phyloP scores from a whole-genome alignment of 2,888 invertebrate species.

The Tipula helvola region DNA sequence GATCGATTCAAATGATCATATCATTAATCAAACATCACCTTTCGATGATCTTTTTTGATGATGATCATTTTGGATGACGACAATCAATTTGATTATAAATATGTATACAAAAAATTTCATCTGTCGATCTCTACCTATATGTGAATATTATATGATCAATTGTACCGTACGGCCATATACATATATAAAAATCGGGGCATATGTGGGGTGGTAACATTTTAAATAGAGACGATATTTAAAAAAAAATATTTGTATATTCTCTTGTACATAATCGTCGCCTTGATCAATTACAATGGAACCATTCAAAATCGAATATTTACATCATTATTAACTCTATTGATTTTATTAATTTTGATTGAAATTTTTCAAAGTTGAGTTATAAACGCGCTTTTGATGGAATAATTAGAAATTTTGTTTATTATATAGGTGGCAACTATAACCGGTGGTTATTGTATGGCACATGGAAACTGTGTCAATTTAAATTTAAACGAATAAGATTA shows the following conservation, averaged over 20 bases:
- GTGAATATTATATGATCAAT: neutral
- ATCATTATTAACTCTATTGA: neutral
- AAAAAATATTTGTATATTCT: neutral
- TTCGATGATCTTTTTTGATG: neutral
- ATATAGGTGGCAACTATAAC: neutral
- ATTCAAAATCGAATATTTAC: neutral
- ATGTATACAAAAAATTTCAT: neutral
- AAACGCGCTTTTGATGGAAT: neutral
- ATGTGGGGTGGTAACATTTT: neutral
- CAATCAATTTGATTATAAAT: neutral
- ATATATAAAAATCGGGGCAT: neutral
- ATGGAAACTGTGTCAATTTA: neutral
- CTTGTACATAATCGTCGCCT: neutral
- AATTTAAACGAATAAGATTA: neutral
- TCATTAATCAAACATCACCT: neutral
- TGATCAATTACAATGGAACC: neutral
- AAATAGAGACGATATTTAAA: neutral
- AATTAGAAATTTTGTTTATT: neutral
- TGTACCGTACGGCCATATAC: neutral
- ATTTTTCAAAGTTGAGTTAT: neutral
- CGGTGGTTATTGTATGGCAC: neutral
- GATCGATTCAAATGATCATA: neutral
- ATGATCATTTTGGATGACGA: neutral
- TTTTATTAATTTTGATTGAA: neutral
- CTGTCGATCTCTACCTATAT: neutral